These are phyloP conservation scores for Paratrypauchen microcephalus DNA, from an alignment of 2,797 vertebrate genomes.

Conservation along the genomic window DNA sequence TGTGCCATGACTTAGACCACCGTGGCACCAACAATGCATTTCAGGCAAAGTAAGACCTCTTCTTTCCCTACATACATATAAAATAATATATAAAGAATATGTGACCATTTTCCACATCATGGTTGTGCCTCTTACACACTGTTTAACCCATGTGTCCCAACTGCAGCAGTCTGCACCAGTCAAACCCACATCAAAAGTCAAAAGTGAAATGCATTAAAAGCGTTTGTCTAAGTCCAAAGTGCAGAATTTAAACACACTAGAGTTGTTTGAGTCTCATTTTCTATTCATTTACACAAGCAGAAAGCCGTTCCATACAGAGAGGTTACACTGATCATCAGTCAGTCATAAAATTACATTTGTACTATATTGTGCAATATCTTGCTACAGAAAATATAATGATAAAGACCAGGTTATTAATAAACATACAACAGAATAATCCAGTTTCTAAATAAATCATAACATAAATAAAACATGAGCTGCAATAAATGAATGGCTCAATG, in stretches of 20 bases:
- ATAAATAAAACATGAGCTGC: not conserved
- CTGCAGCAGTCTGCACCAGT: conserved; percentile 51
- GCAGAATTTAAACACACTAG: no score
- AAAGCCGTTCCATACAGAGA: no score
- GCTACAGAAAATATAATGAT: conserved; percentile 33
- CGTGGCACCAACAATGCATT: conserved; percentile 99
- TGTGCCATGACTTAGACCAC: conserved; percentile 99
- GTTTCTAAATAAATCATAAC: not conserved
- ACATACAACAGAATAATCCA: not conserved
- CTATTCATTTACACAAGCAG: no score
- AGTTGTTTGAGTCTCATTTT: no score
- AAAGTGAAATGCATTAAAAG: conserved; percentile 61
- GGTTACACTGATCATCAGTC: no score
- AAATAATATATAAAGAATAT: no score
- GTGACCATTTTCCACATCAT: not conserved
- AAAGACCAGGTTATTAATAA: not conserved
- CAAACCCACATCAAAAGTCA: conserved; percentile 47
- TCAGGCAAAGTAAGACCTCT: conserved; percentile 92
- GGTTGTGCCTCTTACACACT: conserved; percentile 34
- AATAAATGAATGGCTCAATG: no score
- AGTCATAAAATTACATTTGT: no score
- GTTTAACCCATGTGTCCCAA: conserved; percentile 41
- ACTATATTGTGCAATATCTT: conserved; percentile 19
- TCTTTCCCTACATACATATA: not conserved
- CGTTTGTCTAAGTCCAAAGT: not conserved